Base-by-base conservation (phyloP, 2,113 vertebrate genomes). In the Dicentrarchus labrax region DNA sequence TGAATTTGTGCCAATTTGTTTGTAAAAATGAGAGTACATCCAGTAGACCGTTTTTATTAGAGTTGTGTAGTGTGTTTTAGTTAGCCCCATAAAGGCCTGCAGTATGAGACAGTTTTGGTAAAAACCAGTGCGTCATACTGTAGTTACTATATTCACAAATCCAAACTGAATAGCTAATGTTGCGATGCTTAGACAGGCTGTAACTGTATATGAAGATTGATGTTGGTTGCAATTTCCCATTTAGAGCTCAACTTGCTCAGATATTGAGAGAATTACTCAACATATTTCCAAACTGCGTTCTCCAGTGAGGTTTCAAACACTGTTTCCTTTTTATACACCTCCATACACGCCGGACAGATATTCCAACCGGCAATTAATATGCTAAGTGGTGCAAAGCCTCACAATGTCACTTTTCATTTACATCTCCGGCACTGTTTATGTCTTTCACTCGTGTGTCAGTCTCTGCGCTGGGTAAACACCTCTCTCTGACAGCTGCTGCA, bases 341-440 rank as follows among this genome's bases (percentile, higher is more conserved):
- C 50, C 47, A 72, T 72, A 78, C 54, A 50, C 56, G 17, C 72
- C 0, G 22, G 59, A 80, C 84, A 76, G 79, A 82, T 86, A 76
- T 87, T 91, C 81, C 79, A 82, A 78, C 73, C 68, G 9, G 59
- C 85, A 91, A 90, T 90, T 89, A 90, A 91, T 84, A 91, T 88
- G 78, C 81, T 85, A 90, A 91, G 87, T 92, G 79, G 80, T 82
- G 70, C 78, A 76, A 85, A 88, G 82, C 70, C 84, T 86, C 86
- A 91, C 90, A 93, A 90, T 92, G 91, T 89, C 91, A 94, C 88
- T 85, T 94, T 93, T 94, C 83, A 92, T 94, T 92, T 89, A 66
- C 84, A 79, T 91, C 82, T 72, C 68, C 61, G 8, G 45, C 24
- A 0, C 59, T 88, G 85, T 89, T 93, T 82, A 88, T 83, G 60